Conservation (phyloP, 2,113 vertebrate species). For the Martes martes region DNA sequence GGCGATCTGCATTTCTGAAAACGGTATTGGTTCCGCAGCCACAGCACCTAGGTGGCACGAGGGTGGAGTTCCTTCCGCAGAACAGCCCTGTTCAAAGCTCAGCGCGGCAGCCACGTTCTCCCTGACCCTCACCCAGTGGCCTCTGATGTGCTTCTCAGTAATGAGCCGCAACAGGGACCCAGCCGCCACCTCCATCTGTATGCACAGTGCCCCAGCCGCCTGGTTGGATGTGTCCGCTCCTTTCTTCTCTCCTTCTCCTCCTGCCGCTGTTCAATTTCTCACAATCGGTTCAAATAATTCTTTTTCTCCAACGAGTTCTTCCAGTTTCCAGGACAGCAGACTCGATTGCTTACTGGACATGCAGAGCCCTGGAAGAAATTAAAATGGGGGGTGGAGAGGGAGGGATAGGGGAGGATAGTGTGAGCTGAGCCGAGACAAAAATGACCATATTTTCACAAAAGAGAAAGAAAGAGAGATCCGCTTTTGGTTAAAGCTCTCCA, state of each 20-base stretch:
- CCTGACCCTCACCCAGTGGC: not conserved
- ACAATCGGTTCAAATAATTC: conserved; percentile 50
- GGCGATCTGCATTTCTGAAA: not conserved
- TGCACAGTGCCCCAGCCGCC: not conserved
- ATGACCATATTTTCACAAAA: not conserved
- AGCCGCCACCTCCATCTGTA: not conserved
- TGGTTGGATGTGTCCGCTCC: not conserved
- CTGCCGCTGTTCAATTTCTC: conserved; percentile 51
- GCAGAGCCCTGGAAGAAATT: conserved; percentile 21
- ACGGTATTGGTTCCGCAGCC: not conserved
- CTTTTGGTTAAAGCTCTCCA: not conserved
- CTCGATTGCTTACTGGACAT: conserved; percentile 7
- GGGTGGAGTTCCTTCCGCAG: not conserved
- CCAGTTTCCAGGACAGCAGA: conserved; percentile 41
- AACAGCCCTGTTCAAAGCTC: not conserved
- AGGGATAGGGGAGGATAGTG: not conserved
- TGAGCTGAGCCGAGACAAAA: conserved; percentile 51
- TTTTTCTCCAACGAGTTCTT: conserved; percentile 11
- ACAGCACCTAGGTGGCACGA: not conserved
- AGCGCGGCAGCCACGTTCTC: fast-evolving
- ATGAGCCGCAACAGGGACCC: conserved; percentile 18
- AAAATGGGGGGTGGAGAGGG: not conserved
- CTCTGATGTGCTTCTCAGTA: not conserved
- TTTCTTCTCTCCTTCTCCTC: conserved; percentile 24
- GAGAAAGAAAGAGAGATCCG: not conserved